These are phyloP conservation scores for Sebastes itinus DNA, from an alignment of 2,797 vertebrate genomes.

Conservation along the genomic window DNA sequence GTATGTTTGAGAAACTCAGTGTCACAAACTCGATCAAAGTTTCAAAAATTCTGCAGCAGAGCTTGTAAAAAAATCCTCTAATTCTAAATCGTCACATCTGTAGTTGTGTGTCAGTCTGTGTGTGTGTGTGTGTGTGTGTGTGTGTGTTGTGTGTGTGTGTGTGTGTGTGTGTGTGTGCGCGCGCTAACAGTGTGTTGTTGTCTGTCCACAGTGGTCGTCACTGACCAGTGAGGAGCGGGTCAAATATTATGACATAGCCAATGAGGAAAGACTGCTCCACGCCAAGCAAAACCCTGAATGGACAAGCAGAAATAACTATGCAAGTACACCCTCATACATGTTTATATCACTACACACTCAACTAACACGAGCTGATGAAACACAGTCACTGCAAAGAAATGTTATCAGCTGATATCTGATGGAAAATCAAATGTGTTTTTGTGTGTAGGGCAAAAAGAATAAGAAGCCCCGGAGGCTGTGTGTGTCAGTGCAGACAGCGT, in stretches of 20 bases:
- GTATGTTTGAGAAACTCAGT: too few species aligned
- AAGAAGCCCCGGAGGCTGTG: background rate
- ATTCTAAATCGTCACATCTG: background rate
- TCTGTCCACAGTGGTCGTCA: constrained; percentile 1
- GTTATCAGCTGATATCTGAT: background rate
- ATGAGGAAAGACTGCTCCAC: background rate
- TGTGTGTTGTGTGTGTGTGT: background rate
- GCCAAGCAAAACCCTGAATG: background rate
- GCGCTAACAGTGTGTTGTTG: background rate
- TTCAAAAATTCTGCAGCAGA: background rate
- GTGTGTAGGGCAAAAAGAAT: background rate
- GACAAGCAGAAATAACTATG: background rate
- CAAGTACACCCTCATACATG: background rate
- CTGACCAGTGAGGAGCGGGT: background rate
- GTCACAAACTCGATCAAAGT: too few species aligned
- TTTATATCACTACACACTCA: background rate
- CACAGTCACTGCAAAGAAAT: background rate
- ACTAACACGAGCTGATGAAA: background rate
- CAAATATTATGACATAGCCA: background rate
- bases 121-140: background rate
- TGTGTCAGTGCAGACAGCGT: too few species aligned
- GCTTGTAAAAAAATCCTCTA: background rate
- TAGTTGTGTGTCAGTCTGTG: background rate
- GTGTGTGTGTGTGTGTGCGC: background rate
- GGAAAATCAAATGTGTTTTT: background rate